Evolutionary conservation across 2,113 vertebrate species (phyloP), one percentile per base, ranked within the genome.

Genomic region (Gadus chalcogrammus): DNA sequence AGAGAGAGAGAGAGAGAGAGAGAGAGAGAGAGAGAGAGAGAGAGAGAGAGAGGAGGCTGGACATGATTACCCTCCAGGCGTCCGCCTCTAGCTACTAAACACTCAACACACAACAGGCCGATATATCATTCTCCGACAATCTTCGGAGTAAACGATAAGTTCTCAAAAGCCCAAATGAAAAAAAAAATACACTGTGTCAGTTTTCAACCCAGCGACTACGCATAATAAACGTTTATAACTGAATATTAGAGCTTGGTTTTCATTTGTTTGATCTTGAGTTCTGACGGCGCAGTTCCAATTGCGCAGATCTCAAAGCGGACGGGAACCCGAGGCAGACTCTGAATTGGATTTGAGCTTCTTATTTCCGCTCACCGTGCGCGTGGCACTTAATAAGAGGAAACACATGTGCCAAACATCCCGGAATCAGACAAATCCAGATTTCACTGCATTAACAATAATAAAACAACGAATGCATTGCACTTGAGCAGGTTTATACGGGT

Each of bases 311-410:
- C 84, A 76, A 87, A 75, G 73, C 83, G 73, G 79, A 83, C 78
- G 80, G 88, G 81, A 91, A 91, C 84, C 82, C 52, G 82, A 91
- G 72, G 73, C 76, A 31, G 69, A 27, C 62, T 66, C 70, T 70
- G 82, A 89, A 89, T 87, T 91, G 85, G 85, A 86, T 84, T 87
- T 80, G 76, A 82, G 80, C 81, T 64, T 83, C 77, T 63, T n/a
- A 75, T 83, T 90, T 87, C 85, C 85, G 69, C 73, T 56, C n/a
- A 66, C 74, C 65, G 68, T 67, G 75, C 66, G 31, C 70, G 28
- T 85, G 79, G 76, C 31, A 77, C 66, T 65, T 86, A 88, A 88
- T 90, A 90, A 92, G 78, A 87, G 88, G 88, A 90, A 90, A 88
- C 89, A 90, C 64, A 69, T 91, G 88, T 85, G 80, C 74, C 76